Conservation (phyloP, 2,797 vertebrate species). For the Manis pentadactyla region DNA sequence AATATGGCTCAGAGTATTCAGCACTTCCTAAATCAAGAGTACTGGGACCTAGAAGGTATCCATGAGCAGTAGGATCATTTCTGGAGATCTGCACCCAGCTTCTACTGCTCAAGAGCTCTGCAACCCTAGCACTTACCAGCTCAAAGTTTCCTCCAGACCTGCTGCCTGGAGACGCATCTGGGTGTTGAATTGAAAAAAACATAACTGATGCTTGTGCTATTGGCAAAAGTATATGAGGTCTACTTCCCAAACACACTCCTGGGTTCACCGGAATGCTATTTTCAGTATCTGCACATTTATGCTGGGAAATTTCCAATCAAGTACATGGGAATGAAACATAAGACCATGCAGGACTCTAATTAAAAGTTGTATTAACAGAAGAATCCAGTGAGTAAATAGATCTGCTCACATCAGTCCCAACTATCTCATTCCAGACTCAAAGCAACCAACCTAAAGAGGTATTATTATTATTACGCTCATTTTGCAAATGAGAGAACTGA, state of each 20-base stretch:
- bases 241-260: not conserved
- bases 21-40: not conserved
- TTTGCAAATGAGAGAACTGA: not conserved
- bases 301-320: slow-evolving; percentile 22
- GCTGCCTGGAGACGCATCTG: not conserved
- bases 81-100: too few relatives aligned
- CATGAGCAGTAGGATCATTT: not conserved
- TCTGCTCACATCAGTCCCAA: not conserved
- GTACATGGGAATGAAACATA: not conserved
- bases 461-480: not conserved
- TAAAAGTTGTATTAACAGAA: not conserved
- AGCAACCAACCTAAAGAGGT: not conserved
- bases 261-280: not conserved
- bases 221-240: not conserved
- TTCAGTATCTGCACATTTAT: not conserved
- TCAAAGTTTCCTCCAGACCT: not conserved
- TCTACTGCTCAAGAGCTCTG: not conserved
- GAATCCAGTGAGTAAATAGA: not conserved
- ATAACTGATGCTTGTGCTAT: not conserved
- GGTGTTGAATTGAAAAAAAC: not conserved
- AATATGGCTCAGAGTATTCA: not conserved
- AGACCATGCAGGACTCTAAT: not conserved
- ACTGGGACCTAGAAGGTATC: not conserved
- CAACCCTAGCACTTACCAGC: not conserved
- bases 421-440: not conserved